Evolutionary conservation across 2,888 invertebrate genomes (phyloP).

Genomic region (Linnaemya vulpina): DNA sequence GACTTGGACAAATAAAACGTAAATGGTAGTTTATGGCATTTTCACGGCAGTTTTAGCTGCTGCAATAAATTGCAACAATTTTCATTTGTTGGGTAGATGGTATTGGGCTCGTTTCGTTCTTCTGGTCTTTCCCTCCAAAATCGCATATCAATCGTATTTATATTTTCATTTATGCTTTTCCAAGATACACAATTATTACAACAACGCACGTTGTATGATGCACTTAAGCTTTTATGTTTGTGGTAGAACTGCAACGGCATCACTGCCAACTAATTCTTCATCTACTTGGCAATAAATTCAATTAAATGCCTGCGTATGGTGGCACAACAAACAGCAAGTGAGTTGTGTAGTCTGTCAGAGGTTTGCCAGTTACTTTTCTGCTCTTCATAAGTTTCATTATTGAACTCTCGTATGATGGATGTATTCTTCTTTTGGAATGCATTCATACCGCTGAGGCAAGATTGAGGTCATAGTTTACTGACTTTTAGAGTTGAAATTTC

Average conservation of each 20-base stretch:
- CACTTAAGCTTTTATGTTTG: constrained; percentile 15
- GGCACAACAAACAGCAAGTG: constrained; percentile 4
- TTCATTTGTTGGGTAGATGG: constrained; percentile 29
- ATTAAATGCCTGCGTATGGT: constrained; percentile 66
- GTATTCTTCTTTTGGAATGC: not conserved
- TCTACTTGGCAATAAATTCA: constrained; percentile 63
- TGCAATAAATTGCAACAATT: constrained; percentile 27
- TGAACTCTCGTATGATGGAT: not conserved
- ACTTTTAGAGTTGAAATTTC: constrained; percentile 55
- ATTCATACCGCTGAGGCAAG: constrained; percentile 19
- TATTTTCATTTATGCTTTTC: constrained; percentile 39
- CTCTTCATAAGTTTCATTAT: constrained; percentile 22
- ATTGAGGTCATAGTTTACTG: constrained; percentile 72
- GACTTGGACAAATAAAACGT: constrained; percentile 68
- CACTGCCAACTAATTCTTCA: constrained; percentile 5
- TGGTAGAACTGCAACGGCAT: not conserved
- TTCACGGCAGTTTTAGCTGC: constrained; percentile 33
- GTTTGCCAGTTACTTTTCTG: constrained; percentile 17
- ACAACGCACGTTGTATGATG: not conserved
- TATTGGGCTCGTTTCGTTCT: constrained; percentile 10
- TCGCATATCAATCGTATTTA: constrained; percentile 16
- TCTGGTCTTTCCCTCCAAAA: constrained; percentile 1
- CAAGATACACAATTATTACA: not conserved
- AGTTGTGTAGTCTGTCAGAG: constrained; percentile 5
- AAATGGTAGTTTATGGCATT: constrained; percentile 70